These are phyloP conservation scores for Ditula angustiorana DNA, from an alignment of 2,888 invertebrate genomes.

Conservation along the genomic window DNA sequence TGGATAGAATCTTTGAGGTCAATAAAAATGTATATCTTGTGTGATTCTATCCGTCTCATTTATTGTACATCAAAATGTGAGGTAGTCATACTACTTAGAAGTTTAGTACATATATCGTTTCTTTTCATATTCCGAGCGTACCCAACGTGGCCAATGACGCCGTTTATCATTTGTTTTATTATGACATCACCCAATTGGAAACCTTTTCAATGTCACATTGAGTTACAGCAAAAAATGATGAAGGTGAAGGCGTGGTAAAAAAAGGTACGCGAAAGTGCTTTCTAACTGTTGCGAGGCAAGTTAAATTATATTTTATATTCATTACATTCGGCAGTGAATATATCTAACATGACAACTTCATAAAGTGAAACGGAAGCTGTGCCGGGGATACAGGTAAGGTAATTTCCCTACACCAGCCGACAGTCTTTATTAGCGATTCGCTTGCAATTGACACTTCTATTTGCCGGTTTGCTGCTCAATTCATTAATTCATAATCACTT, in stretches of 20 bases:
- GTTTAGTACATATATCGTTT: too few relatives aligned
- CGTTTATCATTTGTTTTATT: constrained; percentile 19
- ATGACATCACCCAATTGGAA: constrained; percentile 17
- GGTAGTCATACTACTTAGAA: too few relatives aligned
- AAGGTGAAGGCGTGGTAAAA: constrained; percentile 23
- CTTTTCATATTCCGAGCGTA: not conserved
- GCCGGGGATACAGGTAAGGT: not conserved
- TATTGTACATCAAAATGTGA: too few relatives aligned
- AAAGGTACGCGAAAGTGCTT: not conserved
- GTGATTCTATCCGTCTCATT: too few relatives aligned
- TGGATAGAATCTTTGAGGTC: too few relatives aligned
- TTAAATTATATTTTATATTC: not conserved
- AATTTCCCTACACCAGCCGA: not conserved
- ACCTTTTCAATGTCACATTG: constrained; percentile 26
- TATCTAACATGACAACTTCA: not conserved
- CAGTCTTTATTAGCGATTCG: not conserved
- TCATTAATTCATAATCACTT: not conserved
- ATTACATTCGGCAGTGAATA: constrained; percentile 1
- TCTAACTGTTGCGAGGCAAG: not conserved
- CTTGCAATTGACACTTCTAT: constrained; percentile 24
- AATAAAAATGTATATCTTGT: too few relatives aligned
- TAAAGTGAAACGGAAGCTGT: constrained; percentile 6
- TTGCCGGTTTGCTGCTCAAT: not conserved
- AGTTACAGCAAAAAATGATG: constrained; percentile 22
- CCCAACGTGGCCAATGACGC: constrained; percentile 6